Base-by-base conservation (phyloP, 1,140 invertebrate species). In the Conopomorpha cramerella region DNA sequence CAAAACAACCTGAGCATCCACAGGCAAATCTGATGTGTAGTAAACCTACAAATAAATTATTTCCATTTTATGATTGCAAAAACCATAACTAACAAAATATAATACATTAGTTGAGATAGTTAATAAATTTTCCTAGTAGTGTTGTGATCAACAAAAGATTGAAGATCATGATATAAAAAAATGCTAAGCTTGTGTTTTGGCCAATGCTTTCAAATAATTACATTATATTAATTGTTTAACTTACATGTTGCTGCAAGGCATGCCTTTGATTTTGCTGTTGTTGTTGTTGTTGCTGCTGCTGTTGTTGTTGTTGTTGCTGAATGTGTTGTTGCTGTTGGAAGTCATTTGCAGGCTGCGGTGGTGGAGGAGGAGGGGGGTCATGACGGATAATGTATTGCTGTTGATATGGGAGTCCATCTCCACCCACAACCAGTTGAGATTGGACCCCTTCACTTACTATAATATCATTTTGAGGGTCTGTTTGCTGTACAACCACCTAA, bases 1-100 rank as follows among this genome's bases (percentile, higher is more conserved):
- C 55, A 79, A 72, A 38, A 77, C 72, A 65, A 77, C 72, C 62
- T 77, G 76, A 56, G 70, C 61, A 53, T 78, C 73, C 58, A 72
- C 62, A 45, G 73, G 68, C 49, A 74, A 64, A 61, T 78, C 71
- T 57, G 73, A 74, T 42, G 77, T 76, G 70, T 77, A 79, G 68
- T 76, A 79, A 51, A 79, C 73, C 77, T 78, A 73, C 52, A 74
- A 72, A 70, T 67, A 74, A 77, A 74, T 60, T 49, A 17, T 43
- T 23, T 38, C 7, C 11, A 33, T 33, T 18, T 17, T 18, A 33
- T 34, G 14, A 18, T n/a, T n/a, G n/a, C n/a, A n/a, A n/a, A n/a
- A n/a, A n/a, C n/a, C n/a, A 31, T 16, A 16, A 16, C 17, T 16
- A n/a, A 31, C 13, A 31, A 31, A 30, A 8, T 3, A 31, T 31